Base-by-base conservation (phyloP, 2,888 invertebrate genomes). In the Polylopha cassiicola region DNA sequence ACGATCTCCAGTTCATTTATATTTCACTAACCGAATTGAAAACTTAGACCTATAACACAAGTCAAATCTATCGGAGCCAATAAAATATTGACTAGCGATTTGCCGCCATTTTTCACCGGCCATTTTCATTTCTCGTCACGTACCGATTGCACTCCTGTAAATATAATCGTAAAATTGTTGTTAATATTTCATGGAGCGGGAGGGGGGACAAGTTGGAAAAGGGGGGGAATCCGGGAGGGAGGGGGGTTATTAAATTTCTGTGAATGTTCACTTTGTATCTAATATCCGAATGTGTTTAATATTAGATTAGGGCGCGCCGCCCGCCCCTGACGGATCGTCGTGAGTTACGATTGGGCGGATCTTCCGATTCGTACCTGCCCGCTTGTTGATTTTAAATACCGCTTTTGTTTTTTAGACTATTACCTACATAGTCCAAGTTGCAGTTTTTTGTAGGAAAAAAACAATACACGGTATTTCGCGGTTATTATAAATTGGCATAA, bases 231-330 rank as follows among this genome's bases (percentile, higher is more conserved):
- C 47, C 65, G 65, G 69, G 65, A 73, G 65, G 73, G 71, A 73
- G 66, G 75, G 55, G 58, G 65, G 80, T 79, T 85, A 84, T 84
- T 84, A 82, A 82, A 85, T 84, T 84, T 84, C 80, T 73, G 78
- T 78, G 82, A 84, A 82, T 85, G 82, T 68, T 82, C 84, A 82
- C 77, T 82, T 82, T 84, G 84, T 85, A 80, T 84, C 80, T 82
- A 85, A 82, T 85, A 82, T 84, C 73, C 73, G 81, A 79, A 81
- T 79, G 82, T 79, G 78, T 81, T 85, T 81, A 85, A 84, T 85
- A 85, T 85, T 85, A 79, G 82, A 85, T 84, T 82, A 84, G 73
- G 63, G 53, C 53, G 73, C 76, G 79, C 60, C 55, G 63, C 77
- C 58, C 73, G 75, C 71, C 68, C 64, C 58, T 48, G 58, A 58